Base-by-base conservation (phyloP, 2,797 vertebrate species). In the Florisuga fusca region DNA sequence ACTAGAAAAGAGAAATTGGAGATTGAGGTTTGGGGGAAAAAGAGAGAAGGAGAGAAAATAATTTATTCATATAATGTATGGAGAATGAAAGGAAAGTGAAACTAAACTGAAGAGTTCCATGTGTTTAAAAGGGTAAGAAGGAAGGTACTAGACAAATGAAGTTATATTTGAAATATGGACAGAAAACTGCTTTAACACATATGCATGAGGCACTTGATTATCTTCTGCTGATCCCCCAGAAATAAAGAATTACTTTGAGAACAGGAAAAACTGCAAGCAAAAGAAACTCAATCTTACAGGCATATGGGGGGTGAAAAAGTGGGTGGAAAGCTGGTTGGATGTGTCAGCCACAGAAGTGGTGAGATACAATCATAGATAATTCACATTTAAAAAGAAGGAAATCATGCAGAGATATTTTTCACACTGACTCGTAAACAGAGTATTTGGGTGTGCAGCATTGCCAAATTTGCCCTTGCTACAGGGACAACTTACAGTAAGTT, bases 271-370 rank as follows among this genome's bases (percentile, higher is more conserved):
- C 15, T 51, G n/a, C 77, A 71, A 64, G 62, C 26, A 46, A 46
- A 68, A 79, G 36, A 50, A 41, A 69, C 27, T 74, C 17, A 16
- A 22, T 67, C 63, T 88, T 79, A 59, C 77, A 91, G 84, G 79
- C 43, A 54, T 71, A 61, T 92, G 89, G 61, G 12, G 20, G 45
- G 15, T 92, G 71, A 90, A 87, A 80, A 95, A 86, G 79, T 79
- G 85, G 45, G 89, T 88, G 89, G 85, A 58, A 95, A 87, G 83
- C 53, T 84, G 93, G 85, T 87, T 93, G 36, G 83, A 89, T 79
- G 85, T 79, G 89, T 93, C 77, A 90, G 63, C 89, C 95, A 94
- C 87, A 94, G 55, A 85, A 82, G 71, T 0, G 1, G 64, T 84
- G 68, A 96, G 87, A 94, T 92, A 86, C 1, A 4, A 76, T 79